Evolutionary conservation across 2,797 vertebrate genomes (phyloP).

Genomic region (Carduelis carduelis): DNA sequence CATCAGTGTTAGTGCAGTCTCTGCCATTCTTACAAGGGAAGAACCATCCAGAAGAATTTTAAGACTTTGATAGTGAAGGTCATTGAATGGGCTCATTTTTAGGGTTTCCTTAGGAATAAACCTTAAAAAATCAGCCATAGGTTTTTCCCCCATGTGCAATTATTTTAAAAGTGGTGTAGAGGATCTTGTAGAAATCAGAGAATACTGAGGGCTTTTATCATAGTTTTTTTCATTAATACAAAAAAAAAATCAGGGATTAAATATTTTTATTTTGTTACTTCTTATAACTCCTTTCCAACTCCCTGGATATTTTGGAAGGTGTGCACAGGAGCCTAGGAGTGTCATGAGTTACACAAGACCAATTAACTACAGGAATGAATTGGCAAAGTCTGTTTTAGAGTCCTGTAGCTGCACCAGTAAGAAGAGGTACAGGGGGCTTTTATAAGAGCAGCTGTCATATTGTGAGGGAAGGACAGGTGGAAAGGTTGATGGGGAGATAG

Average conservation of each 20-base stretch:
- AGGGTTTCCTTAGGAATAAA: background rate
- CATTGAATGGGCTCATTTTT: background rate
- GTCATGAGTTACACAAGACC: background rate
- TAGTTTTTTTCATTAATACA: background rate
- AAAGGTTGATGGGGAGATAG: background rate
- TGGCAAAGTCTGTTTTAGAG: background rate
- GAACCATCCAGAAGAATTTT: background rate
- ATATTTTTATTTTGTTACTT: background rate
- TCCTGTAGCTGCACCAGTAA: background rate
- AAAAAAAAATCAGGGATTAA: background rate
- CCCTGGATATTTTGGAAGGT: background rate
- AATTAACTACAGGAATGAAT: background rate
- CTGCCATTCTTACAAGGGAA: background rate
- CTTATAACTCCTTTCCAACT: background rate
- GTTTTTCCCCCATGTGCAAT: background rate
- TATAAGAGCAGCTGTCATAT: background rate
- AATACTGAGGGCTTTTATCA: background rate
- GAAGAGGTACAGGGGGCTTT: background rate
- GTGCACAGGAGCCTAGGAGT: background rate
- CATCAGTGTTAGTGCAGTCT: background rate
- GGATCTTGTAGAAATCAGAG: background rate
- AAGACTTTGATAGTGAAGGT: background rate
- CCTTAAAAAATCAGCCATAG: background rate
- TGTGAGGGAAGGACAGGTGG: background rate
- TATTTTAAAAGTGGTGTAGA: background rate